phyloP scores from a whole-genome alignment of 2,888 invertebrate species.

The Meandrusa payeni region DNA sequence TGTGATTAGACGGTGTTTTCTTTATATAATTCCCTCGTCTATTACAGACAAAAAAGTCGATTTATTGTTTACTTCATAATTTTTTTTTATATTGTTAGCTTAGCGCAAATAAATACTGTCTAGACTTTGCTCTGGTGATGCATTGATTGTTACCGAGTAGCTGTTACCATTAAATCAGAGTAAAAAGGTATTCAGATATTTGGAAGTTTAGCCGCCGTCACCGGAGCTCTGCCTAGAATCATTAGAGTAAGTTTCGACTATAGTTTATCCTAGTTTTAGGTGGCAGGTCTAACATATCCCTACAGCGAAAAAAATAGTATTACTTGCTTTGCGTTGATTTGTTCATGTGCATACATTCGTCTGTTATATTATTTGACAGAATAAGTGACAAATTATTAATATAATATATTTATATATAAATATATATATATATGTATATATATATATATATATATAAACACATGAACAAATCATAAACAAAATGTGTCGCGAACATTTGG shows the following conservation, averaged over 20 bases:
- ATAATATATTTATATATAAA: not conserved
- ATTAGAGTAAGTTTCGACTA: slow-evolving; percentile 56
- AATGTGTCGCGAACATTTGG: slow-evolving; percentile 20
- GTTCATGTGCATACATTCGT: no score
- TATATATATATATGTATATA: not conserved
- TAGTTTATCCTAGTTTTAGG: slow-evolving; percentile 67
- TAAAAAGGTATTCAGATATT: slow-evolving; percentile 1
- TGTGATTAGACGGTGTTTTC: slow-evolving; percentile 71
- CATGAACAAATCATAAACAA: slow-evolving; percentile 22
- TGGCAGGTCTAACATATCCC: slow-evolving; percentile 71
- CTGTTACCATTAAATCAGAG: slow-evolving; percentile 7
- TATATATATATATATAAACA: slow-evolving; percentile 3
- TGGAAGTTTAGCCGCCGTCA: slow-evolving; percentile 19
- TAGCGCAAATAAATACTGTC: slow-evolving; percentile 57
- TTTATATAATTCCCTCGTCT: slow-evolving; percentile 63
- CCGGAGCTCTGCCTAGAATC: slow-evolving; percentile 33
- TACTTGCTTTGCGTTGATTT: slow-evolving; percentile 54
- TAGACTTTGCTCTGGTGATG: slow-evolving; percentile 39
- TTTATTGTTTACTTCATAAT: slow-evolving; percentile 34
- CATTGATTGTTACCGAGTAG: not conserved
- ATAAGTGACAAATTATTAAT: no score
- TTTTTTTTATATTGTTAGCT: slow-evolving; percentile 56
- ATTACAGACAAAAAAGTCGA: slow-evolving; percentile 37
- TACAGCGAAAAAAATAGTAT: slow-evolving; percentile 53
- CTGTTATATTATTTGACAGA: slow-evolving; percentile 15